A percentile compares a stretch with the other conserved stretches of the same genome.
Conservation (phyloP, 1,140 invertebrate genomes). For the Mya arenaria region DNA sequence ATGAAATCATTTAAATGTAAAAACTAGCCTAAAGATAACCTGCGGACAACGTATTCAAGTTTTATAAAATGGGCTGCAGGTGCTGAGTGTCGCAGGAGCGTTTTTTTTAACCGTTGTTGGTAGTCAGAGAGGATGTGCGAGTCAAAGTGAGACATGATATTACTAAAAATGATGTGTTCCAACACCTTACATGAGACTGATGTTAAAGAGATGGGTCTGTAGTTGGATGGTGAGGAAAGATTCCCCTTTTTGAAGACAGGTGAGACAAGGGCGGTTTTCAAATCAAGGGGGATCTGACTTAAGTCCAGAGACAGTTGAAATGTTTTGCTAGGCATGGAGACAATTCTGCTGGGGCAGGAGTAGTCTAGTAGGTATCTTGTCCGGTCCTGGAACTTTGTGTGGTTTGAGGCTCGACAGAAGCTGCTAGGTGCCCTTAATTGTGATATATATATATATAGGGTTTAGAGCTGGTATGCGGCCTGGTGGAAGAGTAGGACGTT, state of each 20-base stretch:
- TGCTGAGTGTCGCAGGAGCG: too few relatives aligned
- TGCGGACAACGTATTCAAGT: too few relatives aligned
- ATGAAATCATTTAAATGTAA: too few relatives aligned
- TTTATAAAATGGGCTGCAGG: too few relatives aligned
- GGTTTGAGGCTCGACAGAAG: neutral
- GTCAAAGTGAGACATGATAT: slow-evolving; percentile 33
- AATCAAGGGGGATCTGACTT: neutral
- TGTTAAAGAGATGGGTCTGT: slow-evolving; percentile 23
- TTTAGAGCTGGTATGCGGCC: neutral
- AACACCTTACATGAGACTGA: neutral
- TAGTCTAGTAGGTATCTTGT: slow-evolving; percentile 4
- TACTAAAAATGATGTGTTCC: slow-evolving; percentile 26
- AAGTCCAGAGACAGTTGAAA: neutral
- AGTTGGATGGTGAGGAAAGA: slow-evolving; percentile 36
- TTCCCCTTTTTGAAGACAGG: too few relatives aligned
- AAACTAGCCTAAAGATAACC: too few relatives aligned
- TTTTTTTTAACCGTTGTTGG: too few relatives aligned
- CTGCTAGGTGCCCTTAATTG: neutral
- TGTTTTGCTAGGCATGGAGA: neutral
- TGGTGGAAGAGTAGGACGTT: neutral
- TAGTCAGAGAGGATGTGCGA: too few relatives aligned
- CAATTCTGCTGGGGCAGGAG: neutral
- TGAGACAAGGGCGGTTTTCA: too few relatives aligned
- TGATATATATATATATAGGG: neutral
- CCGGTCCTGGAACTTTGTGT: slow-evolving; percentile 4